Conservation (phyloP, 1,140 invertebrate species). For the Heliconius himera region DNA sequence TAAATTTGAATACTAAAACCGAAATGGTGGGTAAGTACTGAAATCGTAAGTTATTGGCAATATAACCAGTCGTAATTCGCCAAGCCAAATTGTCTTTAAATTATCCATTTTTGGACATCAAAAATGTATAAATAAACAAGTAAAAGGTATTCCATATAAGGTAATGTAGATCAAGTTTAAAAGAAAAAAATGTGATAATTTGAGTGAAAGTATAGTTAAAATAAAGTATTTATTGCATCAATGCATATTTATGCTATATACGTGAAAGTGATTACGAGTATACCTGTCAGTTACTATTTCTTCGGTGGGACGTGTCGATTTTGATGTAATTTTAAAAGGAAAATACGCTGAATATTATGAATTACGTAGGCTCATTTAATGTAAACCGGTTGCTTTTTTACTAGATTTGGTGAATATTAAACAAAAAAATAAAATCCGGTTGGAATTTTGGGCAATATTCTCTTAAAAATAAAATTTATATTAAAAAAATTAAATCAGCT, state of each 20-base stretch:
- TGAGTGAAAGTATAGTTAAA: background rate
- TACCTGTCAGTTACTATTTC: too few species aligned
- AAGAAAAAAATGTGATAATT: background rate
- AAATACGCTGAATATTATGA: too few species aligned
- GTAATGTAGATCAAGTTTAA: constrained; percentile 4
- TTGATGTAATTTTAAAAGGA: background rate
- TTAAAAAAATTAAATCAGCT: too few species aligned
- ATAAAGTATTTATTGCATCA: background rate
- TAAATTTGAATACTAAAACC: background rate
- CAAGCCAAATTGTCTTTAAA: background rate
- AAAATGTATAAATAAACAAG: background rate
- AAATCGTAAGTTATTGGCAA: background rate
- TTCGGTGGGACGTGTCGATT: background rate
- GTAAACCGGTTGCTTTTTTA: too few species aligned
- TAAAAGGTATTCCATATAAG: constrained; percentile 2
- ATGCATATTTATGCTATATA: background rate
- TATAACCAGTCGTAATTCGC: background rate
- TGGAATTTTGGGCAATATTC: too few species aligned
- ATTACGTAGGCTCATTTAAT: too few species aligned
- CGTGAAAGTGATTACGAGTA: background rate
- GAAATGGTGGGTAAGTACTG: too few species aligned
- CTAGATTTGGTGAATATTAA: too few species aligned
- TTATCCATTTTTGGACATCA: background rate
- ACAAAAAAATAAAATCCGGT: too few species aligned
- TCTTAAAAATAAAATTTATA: too few species aligned